phyloP scores from a whole-genome alignment of 30 jellyfish, hydroid and myxozoan genomes.

The Phacellophora camtschatica region DNA sequence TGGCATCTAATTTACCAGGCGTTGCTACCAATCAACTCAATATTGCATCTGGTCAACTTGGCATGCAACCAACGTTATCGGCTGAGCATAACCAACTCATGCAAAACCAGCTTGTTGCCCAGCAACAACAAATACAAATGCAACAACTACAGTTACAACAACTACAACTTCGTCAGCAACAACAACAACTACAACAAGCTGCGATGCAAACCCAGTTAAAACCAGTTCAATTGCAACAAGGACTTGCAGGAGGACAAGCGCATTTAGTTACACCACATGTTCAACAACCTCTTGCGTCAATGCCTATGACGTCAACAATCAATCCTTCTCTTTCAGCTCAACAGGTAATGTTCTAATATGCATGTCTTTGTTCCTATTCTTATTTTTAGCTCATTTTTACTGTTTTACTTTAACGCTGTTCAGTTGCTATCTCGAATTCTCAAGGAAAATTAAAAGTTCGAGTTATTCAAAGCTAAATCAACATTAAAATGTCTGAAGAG shows the following conservation, averaged over 20 bases:
- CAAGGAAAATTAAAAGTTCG: too few species aligned
- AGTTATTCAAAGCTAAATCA: too few species aligned
- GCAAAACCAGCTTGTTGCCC: conserved; percentile 27
- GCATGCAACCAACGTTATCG: neutral
- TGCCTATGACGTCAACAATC: conserved; percentile 19
- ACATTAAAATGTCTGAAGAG: too few species aligned
- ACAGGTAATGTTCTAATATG: neutral
- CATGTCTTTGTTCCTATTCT: neutral
- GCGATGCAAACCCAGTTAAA: conserved; percentile 11
- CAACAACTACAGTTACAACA: conserved; percentile 23
- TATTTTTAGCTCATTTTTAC: too few species aligned
- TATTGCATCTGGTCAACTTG: too few species aligned
- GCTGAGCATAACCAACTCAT: neutral
- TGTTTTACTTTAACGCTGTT: too few species aligned
- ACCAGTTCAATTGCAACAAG: conserved; percentile 23
- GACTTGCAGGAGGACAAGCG: neutral
- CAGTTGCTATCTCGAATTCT: too few species aligned
- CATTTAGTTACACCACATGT: neutral
- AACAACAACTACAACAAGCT: conserved; percentile 28
- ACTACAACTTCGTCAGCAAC: conserved; percentile 36
- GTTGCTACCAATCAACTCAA: too few species aligned
- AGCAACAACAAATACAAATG: conserved; percentile 48
- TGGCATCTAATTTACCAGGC: too few species aligned
- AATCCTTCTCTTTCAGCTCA: conserved; percentile 46
- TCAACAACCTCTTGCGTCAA: conserved; percentile 27